phyloP scores from a whole-genome alignment of 2,797 vertebrate genomes.

The Tiaroga cobitis region DNA sequence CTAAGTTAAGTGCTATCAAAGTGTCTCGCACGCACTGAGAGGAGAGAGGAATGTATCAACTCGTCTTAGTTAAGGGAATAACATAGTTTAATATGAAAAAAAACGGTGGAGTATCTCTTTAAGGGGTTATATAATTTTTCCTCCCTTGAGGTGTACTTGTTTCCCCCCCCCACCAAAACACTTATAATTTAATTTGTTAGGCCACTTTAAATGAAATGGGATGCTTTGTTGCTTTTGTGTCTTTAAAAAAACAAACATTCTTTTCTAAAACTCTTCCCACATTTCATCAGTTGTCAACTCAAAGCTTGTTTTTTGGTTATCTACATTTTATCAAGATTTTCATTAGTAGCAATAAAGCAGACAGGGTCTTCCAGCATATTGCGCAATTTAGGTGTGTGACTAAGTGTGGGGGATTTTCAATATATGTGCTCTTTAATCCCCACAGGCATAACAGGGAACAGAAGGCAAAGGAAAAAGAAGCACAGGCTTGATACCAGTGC shows the following conservation, averaged over 20 bases:
- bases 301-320: background rate
- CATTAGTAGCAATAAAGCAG: background rate
- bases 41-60: too few species aligned
- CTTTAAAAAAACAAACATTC: background rate
- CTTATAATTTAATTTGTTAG: background rate
- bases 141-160: background rate
- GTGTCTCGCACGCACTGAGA: too few species aligned
- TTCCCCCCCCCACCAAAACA: background rate
- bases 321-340: background rate
- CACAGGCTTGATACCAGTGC: conserved; percentile 67
- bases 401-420: background rate
- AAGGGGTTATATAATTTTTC: too few species aligned
- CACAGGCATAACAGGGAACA: conserved; percentile 83
- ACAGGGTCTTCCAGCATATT: background rate
- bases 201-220: background rate
- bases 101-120: too few species aligned
- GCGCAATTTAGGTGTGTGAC: background rate
- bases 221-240: too few species aligned
- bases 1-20: too few species aligned
- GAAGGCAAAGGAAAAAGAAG: conserved; percentile 75
- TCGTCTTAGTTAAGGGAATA: too few species aligned
- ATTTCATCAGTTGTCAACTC: background rate
- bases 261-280: background rate
- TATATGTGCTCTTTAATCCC: conserved; percentile 21
- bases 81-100: too few species aligned